Base-by-base conservation (phyloP, 2,888 invertebrate genomes). In the Ellobium chinense region DNA sequence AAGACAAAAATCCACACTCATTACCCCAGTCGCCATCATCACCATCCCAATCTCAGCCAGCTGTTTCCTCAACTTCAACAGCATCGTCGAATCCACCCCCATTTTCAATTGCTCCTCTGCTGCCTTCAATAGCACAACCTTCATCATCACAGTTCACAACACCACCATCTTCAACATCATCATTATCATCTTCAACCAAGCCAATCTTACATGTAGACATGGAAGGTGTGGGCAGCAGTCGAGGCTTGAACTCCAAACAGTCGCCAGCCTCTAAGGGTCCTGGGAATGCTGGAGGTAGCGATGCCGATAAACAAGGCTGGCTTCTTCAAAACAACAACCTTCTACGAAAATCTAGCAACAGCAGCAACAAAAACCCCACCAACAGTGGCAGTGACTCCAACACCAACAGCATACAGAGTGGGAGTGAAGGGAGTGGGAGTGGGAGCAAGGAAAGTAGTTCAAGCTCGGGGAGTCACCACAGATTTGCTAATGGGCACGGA, bases 381-480 rank as follows among this genome's bases (percentile, higher is more conserved):
- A 88, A 87, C 79, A 88, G 83, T 72, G 46, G 18, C 37, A 87
- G 88, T 81, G 88, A 89, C 77, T 86, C 87, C 80, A 87, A 86
- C 70, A 86, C 87, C 81, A 90, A 91, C 75, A 90, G 90, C 81
- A 84, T 91, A 37, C 87, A 88, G 18, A 90, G 90, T 81, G 90
- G 90, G 36, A 90, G 90, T 56, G 62, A 65, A 34, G 34, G 27
- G 37, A 75, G 80, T 60, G 54, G 54, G 24, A 80, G 63, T 3
- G 76, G 76, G 37, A 75, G 80, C 60, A 80, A 74, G n/a, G 74
- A 74, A n/a, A 80, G 80, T 54, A 79, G 68, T 37, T 80, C 80
- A 24, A 75, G 74, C 27, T 36, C 60, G n/a, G 69, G 69, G 7
- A 70, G 80, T 27, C 54, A 54, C 34, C 24, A 75, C 68, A 58